A percentile compares a stretch with the other conserved stretches of the same genome.
Conservation (phyloP, 2,797 vertebrate genomes). For the Sciaenops ocellatus region DNA sequence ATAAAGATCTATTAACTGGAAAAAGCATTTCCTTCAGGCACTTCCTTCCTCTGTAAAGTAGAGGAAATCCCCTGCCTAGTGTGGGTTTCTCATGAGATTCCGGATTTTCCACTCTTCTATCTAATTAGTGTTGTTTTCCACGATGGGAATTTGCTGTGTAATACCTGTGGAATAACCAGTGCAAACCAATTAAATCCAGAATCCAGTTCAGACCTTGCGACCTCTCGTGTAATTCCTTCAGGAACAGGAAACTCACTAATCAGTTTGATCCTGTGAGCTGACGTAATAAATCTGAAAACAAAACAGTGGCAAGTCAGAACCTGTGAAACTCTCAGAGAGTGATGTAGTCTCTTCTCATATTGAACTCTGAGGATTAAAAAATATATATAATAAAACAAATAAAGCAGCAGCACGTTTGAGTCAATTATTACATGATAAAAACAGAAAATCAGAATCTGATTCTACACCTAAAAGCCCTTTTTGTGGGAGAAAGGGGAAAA, state of each 20-base stretch:
- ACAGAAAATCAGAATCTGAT: background rate
- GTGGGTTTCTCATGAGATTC: background rate
- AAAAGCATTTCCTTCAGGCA: background rate
- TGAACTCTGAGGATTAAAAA: background rate
- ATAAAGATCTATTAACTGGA: background rate
- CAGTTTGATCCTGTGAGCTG: background rate
- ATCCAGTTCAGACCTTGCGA: conserved; percentile 13
- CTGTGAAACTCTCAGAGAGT: background rate
- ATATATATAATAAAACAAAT: background rate
- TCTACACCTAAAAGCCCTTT: background rate
- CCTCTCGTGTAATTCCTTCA: background rate
- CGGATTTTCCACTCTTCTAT: background rate
- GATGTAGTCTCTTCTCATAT: background rate
- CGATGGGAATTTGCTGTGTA: conserved; percentile 20
- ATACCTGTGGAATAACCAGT: background rate
- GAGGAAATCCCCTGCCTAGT: background rate
- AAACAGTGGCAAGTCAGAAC: background rate
- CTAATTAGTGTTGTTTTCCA: conserved; percentile 14
- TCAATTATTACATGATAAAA: background rate
- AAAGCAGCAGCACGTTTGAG: background rate
- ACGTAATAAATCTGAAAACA: background rate
- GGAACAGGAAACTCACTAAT: conserved; percentile 33
- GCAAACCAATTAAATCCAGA: conserved; percentile 32
- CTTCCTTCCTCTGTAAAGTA: background rate
- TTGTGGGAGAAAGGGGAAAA: background rate